Evolutionary conservation across 1,140 invertebrate genomes (phyloP), one percentile per base, ranked within the genome.

Genomic region (Asobara japonica): DNA sequence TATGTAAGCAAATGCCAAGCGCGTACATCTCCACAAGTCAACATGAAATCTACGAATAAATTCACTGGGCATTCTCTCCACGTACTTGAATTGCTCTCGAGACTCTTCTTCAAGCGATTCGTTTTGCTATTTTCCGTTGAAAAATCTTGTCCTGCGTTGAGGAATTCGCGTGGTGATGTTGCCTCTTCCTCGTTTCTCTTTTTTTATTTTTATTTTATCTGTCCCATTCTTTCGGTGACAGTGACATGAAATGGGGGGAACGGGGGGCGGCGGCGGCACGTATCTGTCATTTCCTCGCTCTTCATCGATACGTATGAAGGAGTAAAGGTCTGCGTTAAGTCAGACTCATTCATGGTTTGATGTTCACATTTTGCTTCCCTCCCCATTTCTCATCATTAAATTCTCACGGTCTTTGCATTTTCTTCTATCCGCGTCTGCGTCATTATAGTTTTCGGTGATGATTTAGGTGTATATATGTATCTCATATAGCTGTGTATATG

Each of bases 61-160:
- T 2, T 18, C 3, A 3, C 51, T 3, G 62, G 22, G 65, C 20
- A 72, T 72, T 72, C 64, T 6, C 56, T 72, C 51, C 64, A 72
- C 70, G 70, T 72, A 60, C 70, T 27, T 65, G 45, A 65, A 72
- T 72, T 36, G 62, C 41, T 65, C 48, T 66, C 61, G 20, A 66
- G 20, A 66, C 64, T 29, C 48, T 61, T 11, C 62, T 33, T 22
- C 22, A 48, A 20, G 41, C 16, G 31, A 65, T 66, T 51, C 33
- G 29, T 41, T 22, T 66, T 66, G 45, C 65, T 66, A 72, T 72
- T 72, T 72, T 45, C 41, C 70, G 51, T 3, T 66, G 22, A 22
- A 56, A 72, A 60, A 62, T 62, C 60, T 62, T 31, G 29, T 29
- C 51, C 51, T 56, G 13, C 22, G 18, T 11, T 56, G 27, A 62